Conservation (phyloP, 1,140 invertebrate genomes). For the Colletes latitarsis region DNA sequence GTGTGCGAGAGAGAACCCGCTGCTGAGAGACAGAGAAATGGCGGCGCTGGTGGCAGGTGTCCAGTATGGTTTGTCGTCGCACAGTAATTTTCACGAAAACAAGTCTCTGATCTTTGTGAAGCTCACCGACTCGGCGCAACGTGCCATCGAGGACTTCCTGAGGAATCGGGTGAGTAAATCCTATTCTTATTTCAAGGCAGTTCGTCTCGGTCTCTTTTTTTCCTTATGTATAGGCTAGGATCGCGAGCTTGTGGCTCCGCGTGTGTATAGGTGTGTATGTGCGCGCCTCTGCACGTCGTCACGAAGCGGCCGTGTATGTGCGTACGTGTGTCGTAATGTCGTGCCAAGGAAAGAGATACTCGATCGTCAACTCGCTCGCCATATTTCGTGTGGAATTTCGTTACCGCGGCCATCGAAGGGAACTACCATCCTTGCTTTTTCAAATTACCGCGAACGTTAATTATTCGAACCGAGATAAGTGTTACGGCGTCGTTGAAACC, state of each 20-base stretch:
- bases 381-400: conserved; percentile 63
- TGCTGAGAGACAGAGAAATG: conserved; percentile 86
- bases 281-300: conserved; percentile 20
- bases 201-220: neutral
- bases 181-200: neutral
- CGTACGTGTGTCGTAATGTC: conserved; percentile 70
- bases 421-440: too few relatives aligned
- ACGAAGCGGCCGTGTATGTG: conserved; percentile 32
- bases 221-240: conserved; percentile 43
- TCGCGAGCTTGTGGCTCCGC: conserved; percentile 2
- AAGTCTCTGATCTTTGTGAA: conserved; percentile 96
- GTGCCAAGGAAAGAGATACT: conserved; percentile 59
- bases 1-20: conserved; percentile 71
- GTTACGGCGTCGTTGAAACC: neutral
- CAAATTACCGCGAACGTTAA: neutral
- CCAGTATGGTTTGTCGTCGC: conserved; percentile 97
- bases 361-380: conserved; percentile 57
- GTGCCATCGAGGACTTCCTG: conserved; percentile 94
- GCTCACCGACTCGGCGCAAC: conserved; percentile 95
- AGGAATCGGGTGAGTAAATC: conserved; percentile 89
- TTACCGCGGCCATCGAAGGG: neutral
- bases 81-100: conserved; percentile 90
- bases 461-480: neutral
- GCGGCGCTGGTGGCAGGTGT: conserved; percentile 96
- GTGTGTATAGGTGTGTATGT: conserved; percentile 3